Percentiles rank a stretch among this genome's conserved stretches.
Conservation (phyloP, 2,888 invertebrate genomes). For the Rotaria sp. region DNA sequence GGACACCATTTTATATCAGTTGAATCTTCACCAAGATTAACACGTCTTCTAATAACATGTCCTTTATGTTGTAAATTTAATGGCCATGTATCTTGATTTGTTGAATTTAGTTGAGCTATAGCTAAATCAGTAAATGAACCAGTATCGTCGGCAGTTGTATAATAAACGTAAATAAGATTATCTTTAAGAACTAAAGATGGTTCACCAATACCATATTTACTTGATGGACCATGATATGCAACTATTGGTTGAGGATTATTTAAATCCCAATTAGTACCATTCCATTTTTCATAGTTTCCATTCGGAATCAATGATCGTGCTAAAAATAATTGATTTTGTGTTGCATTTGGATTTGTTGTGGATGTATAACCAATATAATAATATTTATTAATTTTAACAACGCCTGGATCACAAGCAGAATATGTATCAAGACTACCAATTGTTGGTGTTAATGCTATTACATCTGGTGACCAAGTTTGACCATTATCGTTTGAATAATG, state of each 20-base stretch:
- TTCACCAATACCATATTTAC: neutral
- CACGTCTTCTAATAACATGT: neutral
- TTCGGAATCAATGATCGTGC: neutral
- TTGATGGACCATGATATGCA: neutral
- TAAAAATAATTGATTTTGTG: neutral
- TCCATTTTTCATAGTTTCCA: neutral
- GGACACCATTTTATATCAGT: neutral
- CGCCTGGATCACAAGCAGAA: neutral
- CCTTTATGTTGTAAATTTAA: neutral
- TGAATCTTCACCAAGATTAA: neutral
- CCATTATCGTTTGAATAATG: neutral
- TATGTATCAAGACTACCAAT: neutral
- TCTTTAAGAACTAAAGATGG: neutral
- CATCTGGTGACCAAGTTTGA: neutral
- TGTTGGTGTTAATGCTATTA: neutral
- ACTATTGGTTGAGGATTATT: conserved; percentile 3
- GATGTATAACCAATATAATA: neutral
- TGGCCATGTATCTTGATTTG: neutral
- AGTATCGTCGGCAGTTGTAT: neutral
- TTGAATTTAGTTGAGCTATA: neutral
- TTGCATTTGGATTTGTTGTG: neutral
- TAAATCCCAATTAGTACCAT: neutral
- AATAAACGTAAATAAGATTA: neutral
- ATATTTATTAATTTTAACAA: neutral
- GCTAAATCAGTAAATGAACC: neutral